Evolutionary conservation across 2,888 invertebrate species (phyloP).

Genomic region (Lumbricus terrestris): DNA sequence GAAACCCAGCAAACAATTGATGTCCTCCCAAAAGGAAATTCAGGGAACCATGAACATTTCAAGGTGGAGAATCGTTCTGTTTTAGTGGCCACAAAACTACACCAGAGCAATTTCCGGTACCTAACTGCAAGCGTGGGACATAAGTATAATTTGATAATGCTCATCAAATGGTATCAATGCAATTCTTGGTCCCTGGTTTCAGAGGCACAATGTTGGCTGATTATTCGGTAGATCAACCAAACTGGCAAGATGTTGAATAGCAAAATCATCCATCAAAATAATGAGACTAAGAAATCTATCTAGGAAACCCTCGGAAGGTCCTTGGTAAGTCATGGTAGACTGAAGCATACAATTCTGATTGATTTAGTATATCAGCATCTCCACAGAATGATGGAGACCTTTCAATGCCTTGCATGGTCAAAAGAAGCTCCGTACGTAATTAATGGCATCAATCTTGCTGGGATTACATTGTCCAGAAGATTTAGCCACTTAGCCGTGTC

Average conservation of each 20-base stretch:
- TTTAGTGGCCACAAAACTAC: not conserved
- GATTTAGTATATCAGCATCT: not conserved
- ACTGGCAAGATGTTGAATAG: not conserved
- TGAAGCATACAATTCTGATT: not conserved
- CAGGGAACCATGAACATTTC: not conserved
- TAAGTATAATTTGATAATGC: too few relatives aligned
- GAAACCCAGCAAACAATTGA: not conserved
- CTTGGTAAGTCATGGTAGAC: not conserved
- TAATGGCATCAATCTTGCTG: slow-evolving; percentile 3
- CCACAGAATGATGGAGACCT: too few relatives aligned
- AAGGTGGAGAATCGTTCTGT: not conserved
- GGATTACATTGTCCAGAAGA: not conserved
- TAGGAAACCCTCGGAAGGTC: not conserved
- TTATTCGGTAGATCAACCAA: not conserved
- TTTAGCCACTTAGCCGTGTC: not conserved
- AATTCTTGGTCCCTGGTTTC: not conserved
- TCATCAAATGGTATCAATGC: not conserved
- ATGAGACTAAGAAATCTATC: not conserved
- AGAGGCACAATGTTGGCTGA: not conserved
- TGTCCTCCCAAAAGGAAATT: not conserved
- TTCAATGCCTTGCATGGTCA: not conserved
- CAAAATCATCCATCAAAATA: not conserved
- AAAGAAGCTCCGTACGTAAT: not conserved
- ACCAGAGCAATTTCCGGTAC: not conserved
- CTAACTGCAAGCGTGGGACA: not conserved